Evolutionary conservation across 2,113 vertebrate species (phyloP).

Genomic region (Camelus bactrianus): DNA sequence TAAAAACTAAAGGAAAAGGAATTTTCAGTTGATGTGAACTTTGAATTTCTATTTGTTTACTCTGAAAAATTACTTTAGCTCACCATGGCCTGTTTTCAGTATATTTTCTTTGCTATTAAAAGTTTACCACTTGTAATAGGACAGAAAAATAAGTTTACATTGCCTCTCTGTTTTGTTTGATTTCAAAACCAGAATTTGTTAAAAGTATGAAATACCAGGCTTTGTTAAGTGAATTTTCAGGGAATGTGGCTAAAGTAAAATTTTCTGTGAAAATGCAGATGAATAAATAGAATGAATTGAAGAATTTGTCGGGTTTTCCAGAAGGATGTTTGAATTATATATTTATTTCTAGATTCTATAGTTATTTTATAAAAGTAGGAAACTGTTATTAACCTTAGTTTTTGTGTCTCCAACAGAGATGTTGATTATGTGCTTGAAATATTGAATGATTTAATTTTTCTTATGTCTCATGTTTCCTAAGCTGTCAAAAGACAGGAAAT

Average conservation of each 20-base stretch:
- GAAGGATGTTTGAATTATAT: conserved; percentile 82
- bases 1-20: conserved; percentile 33
- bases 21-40: conserved; percentile 34
- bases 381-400: conserved; percentile 41
- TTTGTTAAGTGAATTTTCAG: neutral
- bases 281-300: conserved; percentile 11
- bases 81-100: neutral
- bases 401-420: conserved; percentile 27
- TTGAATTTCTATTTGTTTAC: conserved; percentile 27
- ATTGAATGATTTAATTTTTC: conserved; percentile 35
- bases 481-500: conserved; percentile 5
- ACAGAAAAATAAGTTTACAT: conserved; percentile 29
- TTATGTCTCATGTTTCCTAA: neutral
- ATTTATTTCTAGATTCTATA: conserved; percentile 73
- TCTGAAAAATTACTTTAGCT: conserved; percentile 5
- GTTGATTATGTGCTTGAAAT: conserved; percentile 41
- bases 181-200: conserved; percentile 57
- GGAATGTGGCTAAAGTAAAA: conserved; percentile 6
- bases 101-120: conserved; percentile 51
- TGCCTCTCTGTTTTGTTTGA: neutral
- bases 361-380: conserved; percentile 57
- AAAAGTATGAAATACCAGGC: conserved; percentile 26
- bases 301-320: conserved; percentile 49
- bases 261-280: neutral
- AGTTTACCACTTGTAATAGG: neutral